Evolutionary conservation across 2,113 vertebrate genomes (phyloP), one percentile per base, ranked within the genome.

Genomic region (Physeter macrocephalus): DNA sequence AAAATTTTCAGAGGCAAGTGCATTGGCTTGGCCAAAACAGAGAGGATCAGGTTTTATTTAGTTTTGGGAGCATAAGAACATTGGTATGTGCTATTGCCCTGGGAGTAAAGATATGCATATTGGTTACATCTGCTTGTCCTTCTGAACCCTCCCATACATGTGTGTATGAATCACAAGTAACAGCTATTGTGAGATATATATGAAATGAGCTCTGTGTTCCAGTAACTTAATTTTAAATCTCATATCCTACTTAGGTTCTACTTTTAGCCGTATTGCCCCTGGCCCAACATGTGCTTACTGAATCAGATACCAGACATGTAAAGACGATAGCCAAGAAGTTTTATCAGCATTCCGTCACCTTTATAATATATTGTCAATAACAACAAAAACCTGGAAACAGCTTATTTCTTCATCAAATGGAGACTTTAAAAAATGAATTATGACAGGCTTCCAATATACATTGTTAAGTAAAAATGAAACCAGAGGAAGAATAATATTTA

Each of bases 81-180:
- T 61, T 75, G 83, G 72, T 46, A 93, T 94, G 72, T 93, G 36
- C 46, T 36, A 11, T 67, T 81, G 78, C 90, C 75, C 84, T 78
- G 94, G 41, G 59, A 34, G 43, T 89, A 43, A 95, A 94, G 87
- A 96, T 93, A 52, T n/a, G 92, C 95, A 57, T 88, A 77, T 95
- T 95, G 25, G 67, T 75, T 87, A 84, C 80, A 90, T 92, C 62
- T 97, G 62, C 27, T 57, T 12, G 25, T 80, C 21, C 88, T 95
- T 90, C 67, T 77, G 46, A 92, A 92, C 18, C 90, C 25, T 89
- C 11, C 25, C 46, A 39, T 92, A 36, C 80, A 93, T 62, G 46
- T 92, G 83, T 43, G 23, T 43, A 43, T 84, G 66, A 96, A 80
- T 87, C 49, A 81, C 78, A 87, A 96, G 72, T 49, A 97, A 36